Evolutionary conservation across 2,797 vertebrate genomes (phyloP), one percentile per base, ranked within the genome.

Genomic region (Coregonus ussuriensis): DNA sequence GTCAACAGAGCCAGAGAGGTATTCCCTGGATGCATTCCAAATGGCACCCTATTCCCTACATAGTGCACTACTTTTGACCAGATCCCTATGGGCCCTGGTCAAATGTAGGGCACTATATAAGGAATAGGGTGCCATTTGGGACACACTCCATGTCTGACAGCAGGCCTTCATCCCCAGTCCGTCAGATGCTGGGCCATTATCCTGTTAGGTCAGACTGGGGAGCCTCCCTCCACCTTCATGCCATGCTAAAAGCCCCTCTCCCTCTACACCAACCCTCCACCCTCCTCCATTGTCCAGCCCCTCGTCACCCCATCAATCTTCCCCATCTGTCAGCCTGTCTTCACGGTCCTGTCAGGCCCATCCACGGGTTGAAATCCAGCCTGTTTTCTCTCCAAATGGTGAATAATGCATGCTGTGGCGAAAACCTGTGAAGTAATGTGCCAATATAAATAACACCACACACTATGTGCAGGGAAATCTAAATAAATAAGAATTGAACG

Each of bases 261-360:
- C 83, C 85, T 86, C 83, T 80, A 76, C 4, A 84, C 84, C 83
- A 86, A 84, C 82, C 72, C 87, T 63, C 79, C 72, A 83, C 85
- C 47, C 77, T 85, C 84, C 85, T 87, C 83, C 82, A 76, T 85
- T 91, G 90, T 92, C 91, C 79, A 81, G 86, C 72, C 11, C 80
- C 86, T 86, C 88, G 84, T 83, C 83, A 86, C 84, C 82, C 74
- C 87, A 94, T 95, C 91, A 88, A 94, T 94, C 93, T 93, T 92
- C 88, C 53, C 90, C 87, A 87, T 53, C 74, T 88, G 91, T 91
- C 93, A 89, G 65, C 79, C 83, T 72, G 81, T 86, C 88, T 88
- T 89, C 90, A 92, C 37, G 82, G 76, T 25, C n/a, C 79, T 82
- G 86, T 84, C 78, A 76, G 83, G 25, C 75, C 67, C 66, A 70